Base-by-base conservation (phyloP, 2,888 invertebrate genomes). In the Sericinus montela region DNA sequence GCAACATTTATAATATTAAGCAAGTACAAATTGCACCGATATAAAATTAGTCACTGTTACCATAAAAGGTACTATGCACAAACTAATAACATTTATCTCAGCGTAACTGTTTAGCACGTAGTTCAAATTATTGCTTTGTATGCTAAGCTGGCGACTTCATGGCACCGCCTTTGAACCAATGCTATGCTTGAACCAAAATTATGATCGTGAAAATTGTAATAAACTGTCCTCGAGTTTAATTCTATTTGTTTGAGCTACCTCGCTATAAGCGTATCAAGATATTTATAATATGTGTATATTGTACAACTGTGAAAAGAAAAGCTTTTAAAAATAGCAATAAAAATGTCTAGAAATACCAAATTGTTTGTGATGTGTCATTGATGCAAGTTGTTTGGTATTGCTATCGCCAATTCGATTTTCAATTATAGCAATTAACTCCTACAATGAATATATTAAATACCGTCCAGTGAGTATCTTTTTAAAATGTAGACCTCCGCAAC, bases 91-190 rank as follows among this genome's bases (percentile, higher is more conserved):
- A 29, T 32, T 23, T 7, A 52, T 46, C 34, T 32, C 29, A 11
- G 16, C 32, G n/a, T 36, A 25, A 45, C 30, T 40, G 45, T 41
- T 45, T 50, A 51, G 53, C 54, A 51, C 52, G 48, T 34, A 55
- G 53, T 51, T 56, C 53, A 63, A 64, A 63, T 65, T 57, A 63
- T 63, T 59, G 54, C 56, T 60, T 56, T 43, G 51, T 41, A 50
- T 54, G 54, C 51, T 57, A 56, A 58, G 60, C 62, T 54, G n/a
- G 52, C 41, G 47, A 54, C 43, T 45, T 45, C 35, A 45, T 57
- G 58, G 62, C 65, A 63, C 62, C 66, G 66, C 64, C 65, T 69
- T 56, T 72, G 70, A 68, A 69, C 65, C 56, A 45, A 1, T 30
- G 34, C 10, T 36, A 11, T 32, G 25, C 36, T 30, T 28, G 28